Evolutionary conservation across 2,113 vertebrate genomes (phyloP).

Genomic region (Hydrochoerus hydrochaeris): DNA sequence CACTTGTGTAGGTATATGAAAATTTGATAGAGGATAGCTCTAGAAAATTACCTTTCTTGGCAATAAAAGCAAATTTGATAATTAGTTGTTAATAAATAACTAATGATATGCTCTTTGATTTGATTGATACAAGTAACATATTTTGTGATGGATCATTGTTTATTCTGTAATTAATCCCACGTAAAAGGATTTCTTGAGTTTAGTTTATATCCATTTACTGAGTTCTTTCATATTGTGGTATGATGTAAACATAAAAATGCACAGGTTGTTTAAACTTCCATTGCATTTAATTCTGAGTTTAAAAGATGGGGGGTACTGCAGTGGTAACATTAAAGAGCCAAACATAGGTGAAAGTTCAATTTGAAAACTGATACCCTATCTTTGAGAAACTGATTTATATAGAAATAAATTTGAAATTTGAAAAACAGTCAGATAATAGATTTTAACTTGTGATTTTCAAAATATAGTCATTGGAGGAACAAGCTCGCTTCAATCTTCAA

Average conservation of each 20-base stretch:
- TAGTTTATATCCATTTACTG: neutral
- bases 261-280: neutral
- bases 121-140: neutral
- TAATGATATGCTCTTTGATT: neutral
- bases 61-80: neutral
- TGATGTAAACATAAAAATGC: neutral
- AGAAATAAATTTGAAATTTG: neutral
- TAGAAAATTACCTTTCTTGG: neutral
- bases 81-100: neutral
- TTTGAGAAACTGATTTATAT: neutral
- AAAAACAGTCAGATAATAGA: neutral
- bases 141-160: neutral
- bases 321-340: neutral
- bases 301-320: rapidly evolving
- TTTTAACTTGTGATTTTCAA: neutral
- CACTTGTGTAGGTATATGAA: neutral
- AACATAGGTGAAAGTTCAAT: neutral
- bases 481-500: neutral
- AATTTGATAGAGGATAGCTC: neutral
- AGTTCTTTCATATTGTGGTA: neutral
- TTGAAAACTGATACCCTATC: neutral
- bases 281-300: neutral
- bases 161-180: neutral
- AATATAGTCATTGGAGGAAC: neutral
- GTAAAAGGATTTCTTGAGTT: neutral